Conservation (phyloP, 2,888 invertebrate species). For the Cantharis flavilabris region DNA sequence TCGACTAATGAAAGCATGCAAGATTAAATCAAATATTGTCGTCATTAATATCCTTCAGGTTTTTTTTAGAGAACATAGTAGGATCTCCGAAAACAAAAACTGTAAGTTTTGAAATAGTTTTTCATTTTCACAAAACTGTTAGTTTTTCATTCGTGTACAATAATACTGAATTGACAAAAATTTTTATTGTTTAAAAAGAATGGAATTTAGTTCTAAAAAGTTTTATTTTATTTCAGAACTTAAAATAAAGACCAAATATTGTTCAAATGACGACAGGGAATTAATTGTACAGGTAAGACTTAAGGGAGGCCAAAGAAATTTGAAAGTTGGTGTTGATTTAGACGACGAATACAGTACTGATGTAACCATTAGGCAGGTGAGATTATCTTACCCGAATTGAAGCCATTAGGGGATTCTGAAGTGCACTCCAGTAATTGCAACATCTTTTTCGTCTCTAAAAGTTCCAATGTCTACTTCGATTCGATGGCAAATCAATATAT, state of each 20-base stretch:
- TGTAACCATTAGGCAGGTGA: constrained; percentile 37
- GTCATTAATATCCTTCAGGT: neutral
- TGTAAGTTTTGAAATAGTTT: neutral
- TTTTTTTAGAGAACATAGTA: neutral
- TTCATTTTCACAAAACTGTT: neutral
- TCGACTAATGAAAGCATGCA: neutral
- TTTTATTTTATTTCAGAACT: neutral
- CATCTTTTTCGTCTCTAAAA: constrained; percentile 28
- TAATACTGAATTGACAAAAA: too few relatives aligned
- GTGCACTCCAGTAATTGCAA: constrained; percentile 40
- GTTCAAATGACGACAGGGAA: neutral
- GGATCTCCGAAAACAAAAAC: neutral
- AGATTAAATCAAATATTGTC: neutral
- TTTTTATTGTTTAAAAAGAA: too few relatives aligned
- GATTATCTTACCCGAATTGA: constrained; percentile 35
- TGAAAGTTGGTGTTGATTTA: constrained; percentile 27
- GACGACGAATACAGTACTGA: constrained; percentile 33
- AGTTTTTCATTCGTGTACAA: neutral
- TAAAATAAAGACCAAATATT: neutral
- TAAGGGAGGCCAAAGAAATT: neutral
- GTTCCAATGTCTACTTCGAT: constrained; percentile 17
- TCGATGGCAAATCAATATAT: constrained; percentile 29
- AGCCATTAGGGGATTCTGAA: constrained; percentile 37
- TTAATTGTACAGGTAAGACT: constrained; percentile 1
- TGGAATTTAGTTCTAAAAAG: neutral